Evolutionary conservation across 1,140 invertebrate genomes (phyloP), one percentile per base, ranked within the genome.

Genomic region (Aphaenogaster floridana): DNA sequence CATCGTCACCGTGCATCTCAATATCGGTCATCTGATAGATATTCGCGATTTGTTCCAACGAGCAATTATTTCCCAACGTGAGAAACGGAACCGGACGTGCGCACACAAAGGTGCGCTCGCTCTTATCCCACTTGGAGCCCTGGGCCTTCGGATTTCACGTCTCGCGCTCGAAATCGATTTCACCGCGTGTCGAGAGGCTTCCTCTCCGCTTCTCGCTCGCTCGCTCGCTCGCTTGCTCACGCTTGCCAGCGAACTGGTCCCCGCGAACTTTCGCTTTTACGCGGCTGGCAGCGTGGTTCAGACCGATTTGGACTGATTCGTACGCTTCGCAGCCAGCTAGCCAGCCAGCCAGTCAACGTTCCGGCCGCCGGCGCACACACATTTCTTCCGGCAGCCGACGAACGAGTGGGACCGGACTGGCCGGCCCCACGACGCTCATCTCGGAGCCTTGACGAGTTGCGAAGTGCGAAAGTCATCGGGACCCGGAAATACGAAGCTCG

Each of bases 181-280:
- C 79, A 81, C 79, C 50, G 64, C 50, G 28, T 28, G 63, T 64
- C 59, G 61, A 61, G 76, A 72, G 42, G 45, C 42, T 78, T 78
- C 76, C 39, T 78, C 59, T 48, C 68, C 52, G 34, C 36, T 76
- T 78, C 76, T 45, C 5, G 21, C 13, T 57, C 72, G 36, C 9
- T 21, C 5, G 34, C 13, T 17, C 52, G 17, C 8, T 42, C 39
- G 17, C 39, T 39, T 15, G 9, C 48, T 74, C 57, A 11, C 76
- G 15, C 11, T 8, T 5, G 21, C 28, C 34, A n/a, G 28, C 15
- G 13, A 9, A 71, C 72, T 45, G 79, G 63, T 69, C 39, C 21
- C 59, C 34, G 64, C 21, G 5, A 61, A 28, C 79, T 81, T 81
- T 81, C 79, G 79, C 79, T 81, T 81, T 81, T 68, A 48, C 52